Conservation (phyloP, 1,140 invertebrate species). For the Carposina sasakii region DNA sequence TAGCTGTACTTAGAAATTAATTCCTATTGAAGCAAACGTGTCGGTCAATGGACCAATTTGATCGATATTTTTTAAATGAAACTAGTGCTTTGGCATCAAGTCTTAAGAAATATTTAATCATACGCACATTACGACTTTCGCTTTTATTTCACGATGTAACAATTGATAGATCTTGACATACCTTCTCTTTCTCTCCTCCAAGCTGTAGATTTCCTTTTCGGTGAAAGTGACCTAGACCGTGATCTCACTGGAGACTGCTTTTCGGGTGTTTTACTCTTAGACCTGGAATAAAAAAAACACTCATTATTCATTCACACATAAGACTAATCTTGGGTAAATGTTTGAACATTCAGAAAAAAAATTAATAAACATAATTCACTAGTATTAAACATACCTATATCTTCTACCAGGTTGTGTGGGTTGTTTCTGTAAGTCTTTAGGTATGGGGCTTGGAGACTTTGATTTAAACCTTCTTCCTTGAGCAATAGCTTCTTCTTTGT, state of each 20-base stretch:
- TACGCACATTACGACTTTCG: too few species aligned
- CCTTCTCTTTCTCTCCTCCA: slow-evolving; percentile 55
- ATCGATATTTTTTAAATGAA: too few species aligned
- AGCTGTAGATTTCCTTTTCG: slow-evolving; percentile 36
- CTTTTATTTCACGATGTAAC: too few species aligned
- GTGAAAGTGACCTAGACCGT: slow-evolving; percentile 74
- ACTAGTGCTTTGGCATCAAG: too few species aligned
- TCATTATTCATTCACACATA: not conserved
- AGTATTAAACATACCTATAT: slow-evolving; percentile 73
- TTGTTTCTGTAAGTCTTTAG: slow-evolving; percentile 82
- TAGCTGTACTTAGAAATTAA: too few species aligned
- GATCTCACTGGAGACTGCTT: slow-evolving; percentile 71
- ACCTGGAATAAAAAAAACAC: slow-evolving; percentile 40
- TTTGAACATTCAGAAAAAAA: not conserved
- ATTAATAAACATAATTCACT: not conserved
- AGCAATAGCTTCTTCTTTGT: slow-evolving; percentile 89
- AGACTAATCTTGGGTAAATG: not conserved
- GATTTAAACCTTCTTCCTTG: slow-evolving; percentile 81
- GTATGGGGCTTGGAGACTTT: slow-evolving; percentile 82
- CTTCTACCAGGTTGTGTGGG: slow-evolving; percentile 81
- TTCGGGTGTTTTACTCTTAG: slow-evolving; percentile 73
- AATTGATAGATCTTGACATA: slow-evolving; percentile 14
- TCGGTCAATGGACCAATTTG: too few species aligned
- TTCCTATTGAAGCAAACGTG: too few species aligned
- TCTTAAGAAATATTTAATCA: too few species aligned